Percentiles rank a stretch among this genome's conserved stretches.
phyloP scores from a whole-genome alignment of 1,140 invertebrate species.

The Watersipora subatra region DNA sequence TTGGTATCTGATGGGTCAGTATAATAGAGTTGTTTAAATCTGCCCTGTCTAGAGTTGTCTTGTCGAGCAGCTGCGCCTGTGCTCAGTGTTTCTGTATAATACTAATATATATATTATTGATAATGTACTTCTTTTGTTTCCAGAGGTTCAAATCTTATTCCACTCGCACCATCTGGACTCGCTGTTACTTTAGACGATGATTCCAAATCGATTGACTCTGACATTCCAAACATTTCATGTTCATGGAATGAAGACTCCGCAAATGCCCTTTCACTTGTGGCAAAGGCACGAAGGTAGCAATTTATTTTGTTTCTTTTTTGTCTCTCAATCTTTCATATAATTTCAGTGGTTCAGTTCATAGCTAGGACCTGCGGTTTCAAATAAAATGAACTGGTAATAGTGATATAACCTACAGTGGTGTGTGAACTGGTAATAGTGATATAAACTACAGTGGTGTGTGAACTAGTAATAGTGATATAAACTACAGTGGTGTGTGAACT shows the following conservation, averaged over 20 bases:
- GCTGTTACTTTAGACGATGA: not conserved
- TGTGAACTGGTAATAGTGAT: too few species aligned
- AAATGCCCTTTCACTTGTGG: not conserved
- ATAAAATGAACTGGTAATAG: too few species aligned
- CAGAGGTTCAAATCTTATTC: too few species aligned
- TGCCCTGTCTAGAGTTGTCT: too few species aligned
- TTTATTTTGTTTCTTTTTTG: too few species aligned
- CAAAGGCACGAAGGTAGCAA: slow-evolving; percentile 17
- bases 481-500: too few species aligned
- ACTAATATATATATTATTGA: not conserved
- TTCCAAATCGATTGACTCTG: not conserved
- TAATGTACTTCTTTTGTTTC: not conserved
- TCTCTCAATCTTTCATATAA: not conserved
- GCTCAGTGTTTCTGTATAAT: not conserved
- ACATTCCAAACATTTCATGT: not conserved
- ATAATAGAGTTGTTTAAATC: too few species aligned
- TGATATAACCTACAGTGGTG: too few species aligned
- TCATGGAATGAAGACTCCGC: not conserved
- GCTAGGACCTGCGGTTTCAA: too few species aligned
- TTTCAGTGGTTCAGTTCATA: too few species aligned
- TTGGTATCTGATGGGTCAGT: not conserved
- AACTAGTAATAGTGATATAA: too few species aligned
- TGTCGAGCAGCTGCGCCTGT: not conserved
- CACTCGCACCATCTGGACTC: not conserved
- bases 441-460: too few species aligned